These are phyloP conservation scores for Diaprepes abbreviatus DNA, from an alignment of 2,888 invertebrate species.

Conservation along the genomic window DNA sequence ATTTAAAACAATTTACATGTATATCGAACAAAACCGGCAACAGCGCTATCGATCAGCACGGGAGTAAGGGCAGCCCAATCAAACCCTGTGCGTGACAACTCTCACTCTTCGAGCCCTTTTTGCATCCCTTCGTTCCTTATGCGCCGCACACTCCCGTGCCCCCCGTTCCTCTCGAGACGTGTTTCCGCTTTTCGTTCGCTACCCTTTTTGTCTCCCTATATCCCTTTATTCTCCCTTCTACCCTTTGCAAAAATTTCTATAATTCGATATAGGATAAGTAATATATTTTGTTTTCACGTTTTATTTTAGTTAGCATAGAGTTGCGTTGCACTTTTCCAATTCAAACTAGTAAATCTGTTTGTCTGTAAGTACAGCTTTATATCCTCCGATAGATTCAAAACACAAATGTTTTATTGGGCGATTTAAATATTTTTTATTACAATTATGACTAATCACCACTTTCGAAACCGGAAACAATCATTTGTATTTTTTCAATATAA, in stretches of 20 bases:
- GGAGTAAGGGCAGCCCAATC: conserved; percentile 63
- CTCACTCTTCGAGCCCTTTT: conserved; percentile 61
- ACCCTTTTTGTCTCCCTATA: conserved; percentile 45
- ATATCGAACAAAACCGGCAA: conserved; percentile 29
- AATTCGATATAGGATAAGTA: conserved; percentile 31
- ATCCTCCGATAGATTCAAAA: no score
- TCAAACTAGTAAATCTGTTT: no score
- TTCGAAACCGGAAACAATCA: no score
- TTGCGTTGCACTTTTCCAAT: no score
- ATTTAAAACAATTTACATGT: not conserved
- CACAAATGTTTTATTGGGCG: no score
- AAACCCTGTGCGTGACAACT: conserved; percentile 69
- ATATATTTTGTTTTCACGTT: not conserved
- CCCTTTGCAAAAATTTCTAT: conserved; percentile 49
- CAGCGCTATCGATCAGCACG: conserved; percentile 46
- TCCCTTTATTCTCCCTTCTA: conserved; percentile 41
- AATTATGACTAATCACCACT: no score
- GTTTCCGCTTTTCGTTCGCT: conserved; percentile 48
- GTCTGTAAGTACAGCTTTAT: no score
- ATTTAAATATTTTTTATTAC: no score
- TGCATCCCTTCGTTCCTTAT: conserved; percentile 50
- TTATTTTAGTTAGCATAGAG: no score
- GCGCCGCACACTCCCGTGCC: conserved; percentile 37
- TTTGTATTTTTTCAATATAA: no score
- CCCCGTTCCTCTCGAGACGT: conserved; percentile 42